Conservation (phyloP, 1,140 invertebrate genomes). For the Hetaerina americana region DNA sequence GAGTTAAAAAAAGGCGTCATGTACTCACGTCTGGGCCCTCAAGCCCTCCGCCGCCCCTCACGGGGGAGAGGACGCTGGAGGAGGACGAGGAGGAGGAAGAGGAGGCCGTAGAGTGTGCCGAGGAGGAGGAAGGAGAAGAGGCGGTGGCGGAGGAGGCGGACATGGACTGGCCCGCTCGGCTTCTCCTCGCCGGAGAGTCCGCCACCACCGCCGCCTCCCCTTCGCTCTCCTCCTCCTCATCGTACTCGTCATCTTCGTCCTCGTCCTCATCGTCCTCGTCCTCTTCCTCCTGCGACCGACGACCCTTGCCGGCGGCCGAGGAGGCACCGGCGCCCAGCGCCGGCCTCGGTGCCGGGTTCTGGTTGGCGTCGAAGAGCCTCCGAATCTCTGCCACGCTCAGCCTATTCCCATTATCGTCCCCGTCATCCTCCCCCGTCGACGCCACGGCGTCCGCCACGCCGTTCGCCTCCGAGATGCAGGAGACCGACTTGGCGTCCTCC, state of each 20-base stretch:
- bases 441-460: background rate
- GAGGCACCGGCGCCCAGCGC: background rate
- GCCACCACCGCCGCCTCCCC: background rate
- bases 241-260: background rate
- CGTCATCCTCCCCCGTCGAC: background rate
- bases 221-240: background rate
- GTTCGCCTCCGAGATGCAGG: background rate
- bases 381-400: background rate
- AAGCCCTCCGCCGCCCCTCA: background rate
- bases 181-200: background rate
- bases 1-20: background rate
- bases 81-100: background rate
- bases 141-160: background rate
- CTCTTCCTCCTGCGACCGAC: background rate
- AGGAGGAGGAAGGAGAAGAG: background rate
- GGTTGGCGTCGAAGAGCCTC: conserved; percentile 1
- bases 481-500: background rate
- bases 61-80: background rate
- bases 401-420: conserved; percentile 4
- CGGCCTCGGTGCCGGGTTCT: background rate
- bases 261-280: background rate
- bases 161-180: background rate
- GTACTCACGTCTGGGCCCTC: background rate
- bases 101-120: background rate
- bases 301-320: background rate